These are phyloP conservation scores for Lucilia sericata DNA, from an alignment of 1,140 invertebrate genomes.

Conservation along the genomic window DNA sequence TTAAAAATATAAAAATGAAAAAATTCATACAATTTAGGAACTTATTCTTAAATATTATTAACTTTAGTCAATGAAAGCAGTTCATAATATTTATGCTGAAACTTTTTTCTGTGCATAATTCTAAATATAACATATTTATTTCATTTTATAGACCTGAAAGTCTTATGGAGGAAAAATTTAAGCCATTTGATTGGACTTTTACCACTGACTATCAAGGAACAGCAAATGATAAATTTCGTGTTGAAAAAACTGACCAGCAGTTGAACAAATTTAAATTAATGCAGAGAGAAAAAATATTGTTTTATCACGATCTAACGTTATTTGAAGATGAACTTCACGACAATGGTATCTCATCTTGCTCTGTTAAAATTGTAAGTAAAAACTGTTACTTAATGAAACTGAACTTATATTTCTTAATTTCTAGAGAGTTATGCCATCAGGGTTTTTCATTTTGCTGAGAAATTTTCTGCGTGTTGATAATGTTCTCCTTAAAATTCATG, in stretches of 20 bases:
- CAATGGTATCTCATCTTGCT: conserved; percentile 91
- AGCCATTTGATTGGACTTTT: conserved; percentile 98
- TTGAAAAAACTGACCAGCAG: conserved; percentile 77
- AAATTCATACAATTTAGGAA: too few species aligned
- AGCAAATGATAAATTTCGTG: conserved; percentile 73
- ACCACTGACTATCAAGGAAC: conserved; percentile 94
- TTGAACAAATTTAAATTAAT: conserved; percentile 94
- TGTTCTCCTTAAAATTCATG: conserved; percentile 89
- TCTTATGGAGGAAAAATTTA: conserved; percentile 76
- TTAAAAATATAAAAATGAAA: too few species aligned
- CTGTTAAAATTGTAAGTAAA: conserved; percentile 93
- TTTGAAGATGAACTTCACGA: conserved; percentile 99
- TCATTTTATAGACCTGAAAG: conserved; percentile 42
- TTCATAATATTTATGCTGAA: too few species aligned
- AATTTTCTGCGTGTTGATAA: conserved; percentile 95
- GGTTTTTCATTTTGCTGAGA: conserved; percentile 91
- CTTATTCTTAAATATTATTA: too few species aligned
- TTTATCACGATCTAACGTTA: conserved; percentile 92
- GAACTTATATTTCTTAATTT: too few species aligned
- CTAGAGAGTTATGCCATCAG: conserved; percentile 93
- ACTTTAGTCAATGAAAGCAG: too few species aligned
- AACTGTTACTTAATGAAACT: not conserved
- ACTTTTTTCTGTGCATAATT: too few species aligned
- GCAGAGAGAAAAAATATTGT: conserved; percentile 90
- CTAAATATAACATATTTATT: not conserved